These are phyloP conservation scores for Tiliqua scincoides DNA, from an alignment of 2,113 vertebrate genomes.

Conservation along the genomic window DNA sequence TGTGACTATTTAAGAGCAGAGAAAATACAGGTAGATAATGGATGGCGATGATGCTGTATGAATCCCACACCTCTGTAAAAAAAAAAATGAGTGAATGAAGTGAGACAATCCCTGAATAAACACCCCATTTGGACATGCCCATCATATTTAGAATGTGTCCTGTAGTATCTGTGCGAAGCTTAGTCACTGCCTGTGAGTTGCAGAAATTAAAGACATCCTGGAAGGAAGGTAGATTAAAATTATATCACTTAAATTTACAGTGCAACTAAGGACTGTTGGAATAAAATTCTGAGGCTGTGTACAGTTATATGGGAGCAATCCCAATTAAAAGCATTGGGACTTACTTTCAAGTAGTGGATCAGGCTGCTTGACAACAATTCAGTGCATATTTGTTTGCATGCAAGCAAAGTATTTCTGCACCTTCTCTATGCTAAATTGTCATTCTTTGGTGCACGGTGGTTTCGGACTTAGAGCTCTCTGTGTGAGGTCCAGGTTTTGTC, in stretches of 20 bases:
- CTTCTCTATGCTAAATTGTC: too few relatives aligned
- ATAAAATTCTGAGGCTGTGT: too few relatives aligned
- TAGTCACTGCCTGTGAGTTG: background rate
- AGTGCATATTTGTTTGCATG: background rate
- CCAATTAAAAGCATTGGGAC: background rate
- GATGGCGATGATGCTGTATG: too few relatives aligned
- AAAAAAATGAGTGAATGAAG: too few relatives aligned
- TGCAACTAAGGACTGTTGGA: too few relatives aligned
- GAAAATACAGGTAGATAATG: too few relatives aligned
- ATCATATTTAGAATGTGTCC: background rate
- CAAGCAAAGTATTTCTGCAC: background rate
- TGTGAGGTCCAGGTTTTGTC: background rate
- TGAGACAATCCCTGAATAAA: too few relatives aligned
- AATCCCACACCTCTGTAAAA: too few relatives aligned
- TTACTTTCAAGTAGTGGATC: background rate
- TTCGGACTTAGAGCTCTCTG: background rate
- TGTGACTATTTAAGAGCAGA: too few relatives aligned
- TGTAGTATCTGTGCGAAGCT: background rate
- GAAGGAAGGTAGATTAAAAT: background rate
- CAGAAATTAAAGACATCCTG: background rate
- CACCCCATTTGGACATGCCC: too few relatives aligned
- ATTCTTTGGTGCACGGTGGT: background rate
- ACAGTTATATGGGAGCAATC: too few relatives aligned
- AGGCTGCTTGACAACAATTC: background rate
- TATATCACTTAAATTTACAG: too few relatives aligned